These are phyloP conservation scores for Podabrus alpinus DNA, from an alignment of 2,888 invertebrate genomes.

Conservation along the genomic window DNA sequence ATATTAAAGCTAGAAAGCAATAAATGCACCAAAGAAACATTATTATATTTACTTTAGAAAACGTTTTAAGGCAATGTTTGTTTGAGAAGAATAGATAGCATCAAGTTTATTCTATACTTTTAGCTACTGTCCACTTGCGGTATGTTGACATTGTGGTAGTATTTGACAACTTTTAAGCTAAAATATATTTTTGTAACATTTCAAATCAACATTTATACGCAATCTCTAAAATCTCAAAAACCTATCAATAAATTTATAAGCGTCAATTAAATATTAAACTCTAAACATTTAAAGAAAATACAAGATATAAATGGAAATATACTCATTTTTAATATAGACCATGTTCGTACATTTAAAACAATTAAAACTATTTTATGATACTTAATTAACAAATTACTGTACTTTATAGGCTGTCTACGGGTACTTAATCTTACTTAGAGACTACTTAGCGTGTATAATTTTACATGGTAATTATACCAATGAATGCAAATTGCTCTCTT, in stretches of 20 bases:
- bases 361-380: background rate
- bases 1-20: constrained; percentile 32
- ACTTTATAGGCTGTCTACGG: constrained; percentile 21
- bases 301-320: background rate
- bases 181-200: background rate
- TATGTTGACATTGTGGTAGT: constrained; percentile 3
- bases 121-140: constrained; percentile 12
- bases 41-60: constrained; percentile 34
- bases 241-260: background rate
- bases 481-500: constrained; percentile 8
- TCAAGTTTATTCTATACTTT: constrained; percentile 14
- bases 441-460: constrained; percentile 36
- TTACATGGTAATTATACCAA: constrained; percentile 26
- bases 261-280: background rate
- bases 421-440: constrained; percentile 33
- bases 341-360: background rate
- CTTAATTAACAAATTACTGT: constrained; percentile 20
- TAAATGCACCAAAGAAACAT: constrained; percentile 31
- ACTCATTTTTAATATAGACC: background rate
- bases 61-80: constrained; percentile 29
- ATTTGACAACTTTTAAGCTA: constrained; percentile 9
- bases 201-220: background rate
- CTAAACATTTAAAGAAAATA: background rate
- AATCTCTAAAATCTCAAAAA: background rate
- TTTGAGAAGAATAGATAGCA: constrained; percentile 17